Base-by-base conservation (phyloP, 2,888 invertebrate species). In the Amblyjoppa proteus region DNA sequence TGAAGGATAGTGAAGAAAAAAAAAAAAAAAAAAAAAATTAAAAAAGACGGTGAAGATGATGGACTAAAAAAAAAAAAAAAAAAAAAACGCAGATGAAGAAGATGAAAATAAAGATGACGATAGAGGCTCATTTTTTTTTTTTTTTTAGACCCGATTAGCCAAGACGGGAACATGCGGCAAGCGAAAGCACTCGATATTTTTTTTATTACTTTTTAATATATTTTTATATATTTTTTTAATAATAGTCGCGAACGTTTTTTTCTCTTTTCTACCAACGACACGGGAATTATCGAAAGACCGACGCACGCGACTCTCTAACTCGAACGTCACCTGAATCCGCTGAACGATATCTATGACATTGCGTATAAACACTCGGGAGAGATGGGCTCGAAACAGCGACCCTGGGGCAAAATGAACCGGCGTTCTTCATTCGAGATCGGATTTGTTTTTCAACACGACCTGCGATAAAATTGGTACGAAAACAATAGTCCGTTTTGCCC, bases 101-200 rank as follows among this genome's bases (percentile, higher is more conserved):
- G 3, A 78, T 58, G 49, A 31, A 68, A 28, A 58, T 28, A 13
- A 28, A 74, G 49, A 61, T 31, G 45, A 49, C n/a, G 53, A 28
- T 56, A 25, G 31, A 28, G 31, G 16, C 49, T 76, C 38, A 6
- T 41, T 74, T 76, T 70, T 73, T 71, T 41, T 74, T 76, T 70
- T 73, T 71, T 56, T 71, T 56, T 73, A 83, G 38, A 78, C 41
- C 61, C 79, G 82, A 86, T 85, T 84, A 85, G 85, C 84, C 49
- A 28, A 77, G 81, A 81, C 76, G 66, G 77, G 69, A 58, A n/a
- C 85, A 87, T 86, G 85, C 85, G 71, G 76, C 83, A 85, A 81
- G 85, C 87, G 69, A 75, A 87, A 87, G 87, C 87, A 81, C 75
- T 85, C 80, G 56, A 69, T 83, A 11, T 41, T 41, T 38, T 20